Base-by-base conservation (phyloP, 2,797 vertebrate species). In the Platyrinchus mystaceus region DNA sequence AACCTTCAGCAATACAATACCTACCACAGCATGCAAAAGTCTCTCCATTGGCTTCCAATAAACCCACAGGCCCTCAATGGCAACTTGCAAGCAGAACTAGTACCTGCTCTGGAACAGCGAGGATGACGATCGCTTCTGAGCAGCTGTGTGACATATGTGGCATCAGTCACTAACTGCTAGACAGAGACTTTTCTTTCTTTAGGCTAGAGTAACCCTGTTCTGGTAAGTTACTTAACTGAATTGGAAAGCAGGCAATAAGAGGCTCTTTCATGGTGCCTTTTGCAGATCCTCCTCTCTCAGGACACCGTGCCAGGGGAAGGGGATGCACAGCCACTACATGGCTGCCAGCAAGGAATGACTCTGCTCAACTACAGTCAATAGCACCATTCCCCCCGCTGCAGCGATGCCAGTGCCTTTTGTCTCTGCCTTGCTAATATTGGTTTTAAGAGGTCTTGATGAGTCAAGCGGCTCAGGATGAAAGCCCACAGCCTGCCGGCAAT, bases 261-360 rank as follows among this genome's bases (percentile, higher is more conserved):
- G 24, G 36, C 23, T 32, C 12, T 32, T 30, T n/a, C 5, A 7
- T 2, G 5, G 7, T 55, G 63, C 39, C 63, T 82, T 66, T 43
- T 71, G 41, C 37, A 82, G 58, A 56, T 18, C 10, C n/a, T 67
- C 27, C 23, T 53, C 30, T 50, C 74, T 15, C 0, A 0, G n/a
- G 53, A 52, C 0, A 0, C 9, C 0, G 0, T 20, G 34, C 34
- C 6, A 20, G 14, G 11, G 24, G 41, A 81, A 63, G 28, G 63
- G 7, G 66, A 78, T 0, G 0, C 32, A 18, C 12, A 39, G 69
- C 52, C 4, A 1, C 2, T 2, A 5, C 1, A 7, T 5, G 22
- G 47, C 46, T 0, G 0, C n/a, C 16, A 21, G 56, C 1, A 0
- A 6, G 18, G 28, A 16, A 44, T 0, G 0, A 15, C 55, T 32